A percentile compares a stretch with the other conserved stretches of the same genome.
phyloP scores from a whole-genome alignment of 2,888 invertebrate genomes.

The Sialis lutaria region DNA sequence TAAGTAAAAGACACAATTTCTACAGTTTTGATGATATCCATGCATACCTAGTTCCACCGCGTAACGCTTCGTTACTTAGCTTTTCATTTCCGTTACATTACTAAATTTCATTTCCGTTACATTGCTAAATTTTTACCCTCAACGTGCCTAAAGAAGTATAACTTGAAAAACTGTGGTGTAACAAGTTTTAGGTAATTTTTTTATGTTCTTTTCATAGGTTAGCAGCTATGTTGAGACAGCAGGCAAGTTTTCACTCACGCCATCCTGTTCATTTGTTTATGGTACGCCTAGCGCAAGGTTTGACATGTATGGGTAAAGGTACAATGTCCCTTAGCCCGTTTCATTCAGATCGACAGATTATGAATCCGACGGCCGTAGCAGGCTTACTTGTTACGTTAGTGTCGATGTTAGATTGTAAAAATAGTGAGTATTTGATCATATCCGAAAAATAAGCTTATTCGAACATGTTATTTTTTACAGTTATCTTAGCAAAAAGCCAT shows the following conservation, averaged over 20 bases:
- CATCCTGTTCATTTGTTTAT: constrained; percentile 92
- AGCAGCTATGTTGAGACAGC: constrained; percentile 91
- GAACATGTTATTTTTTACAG: neutral
- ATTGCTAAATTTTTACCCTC: too few species aligned
- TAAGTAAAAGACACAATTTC: too few species aligned
- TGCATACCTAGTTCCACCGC: too few species aligned
- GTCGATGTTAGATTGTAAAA: constrained; percentile 83
- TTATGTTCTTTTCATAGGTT: constrained; percentile 36
- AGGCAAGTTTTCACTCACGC: constrained; percentile 93
- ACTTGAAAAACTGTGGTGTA: too few species aligned
- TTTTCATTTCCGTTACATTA: too few species aligned
- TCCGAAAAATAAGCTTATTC: too few species aligned
- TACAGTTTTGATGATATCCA: too few species aligned
- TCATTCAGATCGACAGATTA: constrained; percentile 85
- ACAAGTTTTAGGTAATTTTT: too few species aligned
- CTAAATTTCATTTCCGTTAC: too few species aligned
- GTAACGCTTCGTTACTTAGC: too few species aligned
- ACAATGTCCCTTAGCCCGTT: constrained; percentile 90
- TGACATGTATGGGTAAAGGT: constrained; percentile 96
- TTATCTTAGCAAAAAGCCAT: constrained; percentile 76
- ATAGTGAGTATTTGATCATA: constrained; percentile 37
- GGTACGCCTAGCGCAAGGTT: constrained; percentile 90
- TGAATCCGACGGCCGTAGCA: constrained; percentile 88
- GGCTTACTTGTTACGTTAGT: constrained; percentile 80
- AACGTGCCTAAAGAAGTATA: too few species aligned